These are phyloP conservation scores for Malacosoma neustria DNA, from an alignment of 2,888 invertebrate species.

Conservation along the genomic window DNA sequence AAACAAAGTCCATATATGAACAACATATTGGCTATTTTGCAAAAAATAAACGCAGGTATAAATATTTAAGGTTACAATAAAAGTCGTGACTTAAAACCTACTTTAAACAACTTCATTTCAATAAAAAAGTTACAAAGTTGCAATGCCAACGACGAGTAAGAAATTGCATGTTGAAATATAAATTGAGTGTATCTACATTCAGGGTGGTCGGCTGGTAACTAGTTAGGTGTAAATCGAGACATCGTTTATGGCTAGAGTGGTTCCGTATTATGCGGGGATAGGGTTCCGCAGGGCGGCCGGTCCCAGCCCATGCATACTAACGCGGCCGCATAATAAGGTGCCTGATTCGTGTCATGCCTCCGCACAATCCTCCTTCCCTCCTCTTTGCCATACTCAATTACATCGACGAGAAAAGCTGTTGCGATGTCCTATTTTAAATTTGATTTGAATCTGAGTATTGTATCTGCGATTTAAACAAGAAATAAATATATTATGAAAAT, in stretches of 20 bases:
- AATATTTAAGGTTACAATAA: too few species aligned
- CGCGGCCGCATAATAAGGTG: conserved; percentile 60
- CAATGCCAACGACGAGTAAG: not conserved
- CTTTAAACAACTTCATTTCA: too few species aligned
- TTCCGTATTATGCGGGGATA: conserved; percentile 37
- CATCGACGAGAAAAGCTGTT: not conserved
- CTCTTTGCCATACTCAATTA: conserved; percentile 7
- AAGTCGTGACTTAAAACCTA: too few species aligned
- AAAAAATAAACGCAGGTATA: too few species aligned
- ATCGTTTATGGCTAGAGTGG: conserved; percentile 48
- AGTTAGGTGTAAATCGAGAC: conserved; percentile 50
- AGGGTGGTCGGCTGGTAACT: conserved; percentile 29
- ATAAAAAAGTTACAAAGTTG: too few species aligned
- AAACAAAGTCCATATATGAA: too few species aligned
- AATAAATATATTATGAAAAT: too few species aligned
- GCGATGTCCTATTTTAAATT: not conserved
- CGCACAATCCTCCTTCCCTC: conserved; percentile 10
- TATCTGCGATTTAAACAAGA: too few species aligned
- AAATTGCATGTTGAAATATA: conserved; percentile 22
- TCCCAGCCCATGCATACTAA: conserved; percentile 74
- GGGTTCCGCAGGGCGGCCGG: conserved; percentile 35
- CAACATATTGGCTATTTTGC: too few species aligned
- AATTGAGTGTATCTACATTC: conserved; percentile 37
- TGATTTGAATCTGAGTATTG: too few species aligned
- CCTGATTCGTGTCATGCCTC: conserved; percentile 50